Percentiles rank a stretch among this genome's conserved stretches.
These are phyloP conservation scores for Strix occidentalis DNA, from an alignment of 2,797 vertebrate genomes.

Conservation along the genomic window DNA sequence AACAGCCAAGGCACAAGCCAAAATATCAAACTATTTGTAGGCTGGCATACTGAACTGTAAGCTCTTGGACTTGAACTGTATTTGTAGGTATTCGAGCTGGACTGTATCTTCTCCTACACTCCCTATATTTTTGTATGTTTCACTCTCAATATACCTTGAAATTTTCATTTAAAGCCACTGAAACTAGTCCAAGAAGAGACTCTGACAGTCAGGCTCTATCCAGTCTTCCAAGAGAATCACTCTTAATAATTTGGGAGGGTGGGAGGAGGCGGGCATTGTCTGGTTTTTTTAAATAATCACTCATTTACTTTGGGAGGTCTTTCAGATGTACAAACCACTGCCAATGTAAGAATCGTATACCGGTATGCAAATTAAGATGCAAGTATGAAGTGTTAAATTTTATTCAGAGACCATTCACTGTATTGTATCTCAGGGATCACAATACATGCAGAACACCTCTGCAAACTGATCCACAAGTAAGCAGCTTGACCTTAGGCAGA, in stretches of 20 bases:
- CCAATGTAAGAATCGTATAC: background rate
- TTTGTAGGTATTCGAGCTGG: background rate
- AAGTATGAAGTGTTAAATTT: background rate
- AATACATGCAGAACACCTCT: background rate
- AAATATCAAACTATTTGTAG: background rate
- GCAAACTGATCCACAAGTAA: background rate
- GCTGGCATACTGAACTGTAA: background rate
- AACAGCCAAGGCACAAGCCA: background rate
- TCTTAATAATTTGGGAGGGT: background rate
- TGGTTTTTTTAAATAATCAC: background rate
- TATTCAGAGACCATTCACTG: background rate
- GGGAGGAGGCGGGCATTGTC: rapidly evolving
- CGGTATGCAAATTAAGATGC: background rate
- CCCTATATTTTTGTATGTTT: background rate
- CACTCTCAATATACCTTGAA: background rate
- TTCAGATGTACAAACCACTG: background rate
- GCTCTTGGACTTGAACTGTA: background rate
- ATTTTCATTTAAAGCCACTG: background rate
- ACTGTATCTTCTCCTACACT: background rate
- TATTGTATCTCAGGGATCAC: background rate
- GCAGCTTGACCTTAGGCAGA: background rate
- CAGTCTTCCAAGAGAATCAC: background rate
- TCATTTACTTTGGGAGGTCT: background rate
- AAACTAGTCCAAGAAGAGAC: background rate
- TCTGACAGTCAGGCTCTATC: background rate